Evolutionary conservation across 35 echinoderm and acorn worm species (phyloP).

Genomic region (Ophioderma brevispina): DNA sequence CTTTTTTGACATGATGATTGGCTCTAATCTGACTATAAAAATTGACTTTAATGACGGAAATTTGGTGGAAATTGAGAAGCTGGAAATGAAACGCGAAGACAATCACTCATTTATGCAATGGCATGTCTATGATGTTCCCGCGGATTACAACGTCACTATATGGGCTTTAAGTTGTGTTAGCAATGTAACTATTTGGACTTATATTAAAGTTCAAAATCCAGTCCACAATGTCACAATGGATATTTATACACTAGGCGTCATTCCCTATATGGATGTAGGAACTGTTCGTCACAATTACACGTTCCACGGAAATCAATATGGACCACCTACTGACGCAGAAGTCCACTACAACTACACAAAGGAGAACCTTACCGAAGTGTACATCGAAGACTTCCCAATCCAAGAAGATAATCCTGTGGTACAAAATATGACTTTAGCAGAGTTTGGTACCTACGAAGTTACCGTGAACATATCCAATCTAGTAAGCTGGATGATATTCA

Average conservation of each 20-base stretch:
- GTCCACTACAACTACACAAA: conserved; percentile 66
- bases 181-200: conserved; percentile 49
- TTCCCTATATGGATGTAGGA: conserved; percentile 72
- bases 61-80: conserved; percentile 7
- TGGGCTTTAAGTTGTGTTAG: conserved; percentile 76
- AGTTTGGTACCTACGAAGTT: conserved; percentile 62
- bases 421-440: conserved; percentile 66
- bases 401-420: conserved; percentile 68
- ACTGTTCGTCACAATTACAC: conserved; percentile 54
- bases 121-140: conserved; percentile 70
- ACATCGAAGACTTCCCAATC: conserved; percentile 62
- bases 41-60: conserved; percentile 78
- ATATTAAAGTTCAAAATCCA: conserved; percentile 91
- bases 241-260: conserved; percentile 64
- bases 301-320: conserved; percentile 65
- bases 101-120: conserved; percentile 61
- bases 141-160: conserved; percentile 82
- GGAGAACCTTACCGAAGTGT: conserved; percentile 6
- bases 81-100: conserved; percentile 51
- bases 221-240: conserved; percentile 68
- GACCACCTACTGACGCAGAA: conserved; percentile 80
- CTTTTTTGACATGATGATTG: conserved; percentile 80
- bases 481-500: conserved; percentile 82
- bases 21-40: conserved; percentile 74
- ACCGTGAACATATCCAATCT: conserved; percentile 85